Evolutionary conservation across 2,888 invertebrate species (phyloP), one percentile per base, ranked within the genome.

Genomic region (Cremastinae sp.): DNA sequence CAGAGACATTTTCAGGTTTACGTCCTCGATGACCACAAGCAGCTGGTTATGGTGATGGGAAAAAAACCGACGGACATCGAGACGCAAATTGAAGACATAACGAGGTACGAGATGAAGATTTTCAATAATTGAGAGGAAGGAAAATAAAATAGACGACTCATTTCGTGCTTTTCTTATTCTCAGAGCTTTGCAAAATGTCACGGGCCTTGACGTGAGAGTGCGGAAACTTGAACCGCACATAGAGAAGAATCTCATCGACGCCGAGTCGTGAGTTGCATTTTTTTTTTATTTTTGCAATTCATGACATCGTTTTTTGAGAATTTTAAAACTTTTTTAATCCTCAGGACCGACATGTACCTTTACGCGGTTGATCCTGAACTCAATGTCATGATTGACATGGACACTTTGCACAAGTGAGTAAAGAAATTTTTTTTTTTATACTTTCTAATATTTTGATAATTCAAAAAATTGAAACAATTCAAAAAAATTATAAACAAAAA

Each of bases 291-390:
- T n/a, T n/a, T n/a, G n/a, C n/a, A n/a, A n/a, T n/a, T n/a, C n/a
- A n/a, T n/a, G n/a, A n/a, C n/a, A n/a, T n/a, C n/a, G n/a, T 10
- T n/a, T 18, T 18, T 69, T 20, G 58, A 41, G 59, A 12, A 56
- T 55, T n/a, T n/a, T n/a, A n/a, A n/a, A n/a, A n/a, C n/a, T n/a
- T n/a, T n/a, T n/a, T n/a, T n/a, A n/a, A n/a, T n/a, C 51, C 41
- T 79, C 90, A 96, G 96, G 61, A 96, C 96, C 20, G 96, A 96
- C 83, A 92, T 96, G 90, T 96, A 95, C 83, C 91, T 97, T 73
- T 97, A 96, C 85, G 96, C 95, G 1, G 94, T 97, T 16, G 96
- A 96, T 90, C 95, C 95, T 0, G 91, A 94, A 80, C 93, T 95
- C 3, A 96, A 96, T 85, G 93, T 95, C 0, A 93, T 97, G 69